Conservation (phyloP, 2,888 invertebrate genomes). For the Mesochorus sp. region DNA sequence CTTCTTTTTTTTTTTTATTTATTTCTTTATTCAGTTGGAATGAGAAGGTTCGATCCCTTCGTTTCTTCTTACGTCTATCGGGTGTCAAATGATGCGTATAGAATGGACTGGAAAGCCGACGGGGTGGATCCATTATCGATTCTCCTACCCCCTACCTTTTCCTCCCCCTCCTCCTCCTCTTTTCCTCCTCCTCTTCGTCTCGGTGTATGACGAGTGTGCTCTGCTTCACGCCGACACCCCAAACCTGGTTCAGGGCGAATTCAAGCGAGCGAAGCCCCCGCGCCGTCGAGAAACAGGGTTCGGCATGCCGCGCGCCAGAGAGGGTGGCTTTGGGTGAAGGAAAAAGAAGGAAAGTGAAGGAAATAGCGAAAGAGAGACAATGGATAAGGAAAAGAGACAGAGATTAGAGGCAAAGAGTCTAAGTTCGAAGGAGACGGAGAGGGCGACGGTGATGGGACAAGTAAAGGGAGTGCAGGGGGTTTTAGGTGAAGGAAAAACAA, state of each 20-base stretch:
- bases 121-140: constrained; percentile 77
- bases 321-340: constrained; percentile 2
- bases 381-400: not conserved
- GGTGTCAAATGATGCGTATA: constrained; percentile 80
- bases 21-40: constrained; percentile 4
- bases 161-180: not conserved
- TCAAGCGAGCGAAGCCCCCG: constrained; percentile 56
- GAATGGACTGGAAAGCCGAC: constrained; percentile 76
- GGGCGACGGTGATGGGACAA: too few relatives aligned
- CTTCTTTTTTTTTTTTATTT: constrained; percentile 27
- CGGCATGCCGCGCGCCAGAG: constrained; percentile 23
- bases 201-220: not conserved
- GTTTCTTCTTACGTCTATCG: constrained; percentile 73
- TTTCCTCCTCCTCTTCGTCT: not conserved
- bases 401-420: constrained; percentile 40
- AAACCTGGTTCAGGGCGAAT: constrained; percentile 65
- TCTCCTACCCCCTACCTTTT: constrained; percentile 44
- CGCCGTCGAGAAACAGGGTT: constrained; percentile 14
- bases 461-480: too few relatives aligned
- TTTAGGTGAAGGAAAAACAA: not conserved
- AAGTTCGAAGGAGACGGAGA: constrained; percentile 37
- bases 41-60: constrained; percentile 20
- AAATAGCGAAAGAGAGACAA: not conserved
- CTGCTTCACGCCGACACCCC: constrained; percentile 38
- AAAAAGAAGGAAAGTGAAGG: constrained; percentile 18